Percentiles rank a stretch among this genome's conserved stretches.
These are phyloP conservation scores for Meteorus colon DNA, from an alignment of 2,888 invertebrate genomes.

Conservation along the genomic window DNA sequence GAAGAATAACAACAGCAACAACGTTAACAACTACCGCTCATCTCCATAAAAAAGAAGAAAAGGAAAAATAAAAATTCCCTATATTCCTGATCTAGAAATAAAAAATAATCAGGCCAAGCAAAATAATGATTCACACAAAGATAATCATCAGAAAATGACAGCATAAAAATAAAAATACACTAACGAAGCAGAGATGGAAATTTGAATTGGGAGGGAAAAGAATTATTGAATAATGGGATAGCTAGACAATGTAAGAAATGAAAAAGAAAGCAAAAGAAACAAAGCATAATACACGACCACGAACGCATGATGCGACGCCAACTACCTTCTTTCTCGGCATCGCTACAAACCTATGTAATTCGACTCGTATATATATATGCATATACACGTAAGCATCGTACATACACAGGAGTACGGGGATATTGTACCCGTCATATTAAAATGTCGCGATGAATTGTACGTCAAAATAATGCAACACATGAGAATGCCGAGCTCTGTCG, in stretches of 20 bases:
- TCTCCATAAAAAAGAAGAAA: constrained; percentile 58
- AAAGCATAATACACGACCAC: constrained; percentile 5
- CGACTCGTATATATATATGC: constrained; percentile 18
- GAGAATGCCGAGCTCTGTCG: background rate
- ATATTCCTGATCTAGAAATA: background rate
- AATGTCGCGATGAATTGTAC: constrained; percentile 4
- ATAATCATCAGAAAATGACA: background rate
- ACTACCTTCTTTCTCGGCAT: constrained; percentile 33
- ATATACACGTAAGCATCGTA: background rate
- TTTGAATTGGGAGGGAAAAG: background rate
- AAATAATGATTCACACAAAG: background rate
- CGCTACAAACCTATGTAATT: background rate
- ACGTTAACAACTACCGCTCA: constrained; percentile 60
- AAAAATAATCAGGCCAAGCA: background rate
- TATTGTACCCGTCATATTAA: background rate
- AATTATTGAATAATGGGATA: background rate
- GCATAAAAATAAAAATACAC: background rate
- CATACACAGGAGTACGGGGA: background rate
- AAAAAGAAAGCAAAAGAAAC: constrained; percentile 31
- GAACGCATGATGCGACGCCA: constrained; percentile 43
- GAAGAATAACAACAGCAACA: constrained; percentile 32
- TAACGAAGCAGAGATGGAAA: background rate
- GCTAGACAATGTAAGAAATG: constrained; percentile 20
- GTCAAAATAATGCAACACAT: background rate
- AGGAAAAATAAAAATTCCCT: constrained; percentile 43